phyloP scores from a whole-genome alignment of 92 coral and sea anemone genomes.

The Umimayanthus chanpuru region DNA sequence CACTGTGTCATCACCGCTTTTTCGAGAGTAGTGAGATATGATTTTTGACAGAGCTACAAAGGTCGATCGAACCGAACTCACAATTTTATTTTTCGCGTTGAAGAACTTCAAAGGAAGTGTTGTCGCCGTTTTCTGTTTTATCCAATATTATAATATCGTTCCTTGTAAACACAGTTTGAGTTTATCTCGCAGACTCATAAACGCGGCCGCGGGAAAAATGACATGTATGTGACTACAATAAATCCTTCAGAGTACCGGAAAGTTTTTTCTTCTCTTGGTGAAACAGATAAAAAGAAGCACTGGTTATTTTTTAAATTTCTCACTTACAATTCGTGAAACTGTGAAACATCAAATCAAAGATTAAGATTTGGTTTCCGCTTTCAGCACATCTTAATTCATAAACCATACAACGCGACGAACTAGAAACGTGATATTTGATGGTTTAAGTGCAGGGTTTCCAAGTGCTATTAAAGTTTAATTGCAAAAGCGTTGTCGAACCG shows the following conservation, averaged over 20 bases:
- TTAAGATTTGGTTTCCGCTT: slow-evolving; percentile 3
- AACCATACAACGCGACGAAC: background rate
- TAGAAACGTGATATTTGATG: slow-evolving; percentile 21
- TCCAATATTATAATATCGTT: background rate
- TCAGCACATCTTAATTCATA: background rate
- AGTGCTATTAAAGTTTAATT: slow-evolving; percentile 39
- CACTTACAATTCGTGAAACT: slow-evolving; percentile 10
- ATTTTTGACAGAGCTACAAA: slow-evolving; percentile 4
- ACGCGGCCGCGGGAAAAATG: slow-evolving; percentile 2
- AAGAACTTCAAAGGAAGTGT: background rate
- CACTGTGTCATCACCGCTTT: background rate
- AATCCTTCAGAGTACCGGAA: slow-evolving; percentile 20
- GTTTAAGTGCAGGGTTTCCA: slow-evolving; percentile 6
- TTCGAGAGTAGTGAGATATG: background rate
- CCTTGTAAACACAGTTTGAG: background rate
- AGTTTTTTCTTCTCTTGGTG: slow-evolving; percentile 8
- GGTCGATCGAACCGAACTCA: background rate
- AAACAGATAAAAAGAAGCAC: slow-evolving; percentile 11
- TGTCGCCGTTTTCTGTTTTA: background rate
- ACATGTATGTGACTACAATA: slow-evolving; percentile 36
- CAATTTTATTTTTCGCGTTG: background rate
- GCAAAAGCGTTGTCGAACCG: slow-evolving; percentile 23
- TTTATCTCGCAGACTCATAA: background rate
- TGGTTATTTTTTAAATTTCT: background rate
- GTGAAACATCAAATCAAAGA: slow-evolving; percentile 18